Percentiles rank a stretch among this genome's conserved stretches.
phyloP scores from a whole-genome alignment of 2,888 invertebrate genomes.

The Orgyia antiqua region DNA sequence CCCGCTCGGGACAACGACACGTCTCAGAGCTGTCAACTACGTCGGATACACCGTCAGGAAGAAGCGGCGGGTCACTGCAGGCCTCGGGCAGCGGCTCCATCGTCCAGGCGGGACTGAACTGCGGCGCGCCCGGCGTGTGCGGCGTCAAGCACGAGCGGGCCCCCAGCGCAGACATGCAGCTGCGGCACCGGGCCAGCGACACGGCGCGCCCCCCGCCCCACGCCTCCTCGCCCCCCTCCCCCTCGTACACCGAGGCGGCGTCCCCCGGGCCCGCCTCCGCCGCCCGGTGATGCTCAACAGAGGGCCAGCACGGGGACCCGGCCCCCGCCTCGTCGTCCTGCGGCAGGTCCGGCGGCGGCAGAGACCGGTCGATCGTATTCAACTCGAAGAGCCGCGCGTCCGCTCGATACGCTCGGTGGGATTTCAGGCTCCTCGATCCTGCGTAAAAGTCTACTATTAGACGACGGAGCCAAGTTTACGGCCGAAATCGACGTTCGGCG shows the following conservation, averaged over 20 bases:
- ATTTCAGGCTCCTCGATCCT: slow-evolving; percentile 41
- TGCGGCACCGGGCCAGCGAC: slow-evolving; percentile 81
- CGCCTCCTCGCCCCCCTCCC: slow-evolving; percentile 36
- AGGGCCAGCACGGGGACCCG: slow-evolving; percentile 81
- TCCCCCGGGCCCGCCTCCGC: slow-evolving; percentile 66
- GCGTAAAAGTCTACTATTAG: background rate
- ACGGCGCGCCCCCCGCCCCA: slow-evolving; percentile 56
- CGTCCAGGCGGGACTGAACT: slow-evolving; percentile 78
- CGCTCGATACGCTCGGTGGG: slow-evolving; percentile 54
- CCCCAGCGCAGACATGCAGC: slow-evolving; percentile 88
- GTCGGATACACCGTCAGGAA: slow-evolving; percentile 23
- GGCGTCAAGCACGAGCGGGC: slow-evolving; percentile 83
- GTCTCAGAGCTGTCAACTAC: slow-evolving; percentile 35
- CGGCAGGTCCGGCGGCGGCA: slow-evolving; percentile 52
- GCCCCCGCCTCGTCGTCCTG: slow-evolving; percentile 62
- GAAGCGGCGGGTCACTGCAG: slow-evolving; percentile 11
- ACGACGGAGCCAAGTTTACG: background rate
- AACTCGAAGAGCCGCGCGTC: slow-evolving; percentile 74
- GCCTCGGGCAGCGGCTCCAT: slow-evolving; percentile 63
- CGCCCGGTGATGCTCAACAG: slow-evolving; percentile 70
- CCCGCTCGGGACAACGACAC: slow-evolving; percentile 36
- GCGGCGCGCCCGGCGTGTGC: slow-evolving; percentile 70
- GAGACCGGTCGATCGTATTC: slow-evolving; percentile 64
- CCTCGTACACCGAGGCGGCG: slow-evolving; percentile 51
- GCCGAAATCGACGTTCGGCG: background rate